Evolutionary conservation across 2,113 vertebrate species (phyloP).

Genomic region (Rhinogobius similis): DNA sequence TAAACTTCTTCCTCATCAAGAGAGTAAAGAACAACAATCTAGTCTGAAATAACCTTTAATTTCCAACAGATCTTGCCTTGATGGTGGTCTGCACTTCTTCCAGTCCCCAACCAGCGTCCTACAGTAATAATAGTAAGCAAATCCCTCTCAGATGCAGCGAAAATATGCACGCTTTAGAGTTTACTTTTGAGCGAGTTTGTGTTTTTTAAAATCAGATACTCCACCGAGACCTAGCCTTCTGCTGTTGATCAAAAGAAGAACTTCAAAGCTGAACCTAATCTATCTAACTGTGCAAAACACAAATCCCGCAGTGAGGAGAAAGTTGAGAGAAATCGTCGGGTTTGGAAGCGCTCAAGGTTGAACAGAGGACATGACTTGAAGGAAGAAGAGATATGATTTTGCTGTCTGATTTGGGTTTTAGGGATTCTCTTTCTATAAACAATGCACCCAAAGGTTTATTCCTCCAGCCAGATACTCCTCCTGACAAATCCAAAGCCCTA

Average conservation of each 20-base stretch:
- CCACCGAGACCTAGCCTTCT: constrained; percentile 48
- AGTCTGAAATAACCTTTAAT: no score
- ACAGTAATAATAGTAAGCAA: no score
- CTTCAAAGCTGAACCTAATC: constrained; percentile 55
- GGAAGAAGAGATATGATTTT: background rate
- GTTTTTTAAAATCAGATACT: constrained; percentile 34
- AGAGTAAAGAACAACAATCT: no score
- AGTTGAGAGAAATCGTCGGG: constrained; percentile 17
- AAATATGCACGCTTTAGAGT: background rate
- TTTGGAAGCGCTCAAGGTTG: constrained; percentile 24
- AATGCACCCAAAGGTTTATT: no score
- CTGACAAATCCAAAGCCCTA: no score
- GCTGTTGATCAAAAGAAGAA: constrained; percentile 60
- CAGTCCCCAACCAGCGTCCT: no score
- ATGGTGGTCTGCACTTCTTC: no score
- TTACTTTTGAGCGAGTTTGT: constrained; percentile 14
- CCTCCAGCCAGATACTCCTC: no score
- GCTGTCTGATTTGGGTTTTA: background rate
- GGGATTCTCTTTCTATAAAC: no score
- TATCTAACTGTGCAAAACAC: constrained; percentile 56
- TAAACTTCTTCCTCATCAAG: no score
- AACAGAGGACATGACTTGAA: constrained; percentile 12
- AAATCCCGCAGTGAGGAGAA: constrained; percentile 38
- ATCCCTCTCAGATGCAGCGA: background rate
- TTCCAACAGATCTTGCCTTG: no score